These are phyloP conservation scores for Ceriagrion tenellum DNA, from an alignment of 2,888 invertebrate species.

Conservation along the genomic window DNA sequence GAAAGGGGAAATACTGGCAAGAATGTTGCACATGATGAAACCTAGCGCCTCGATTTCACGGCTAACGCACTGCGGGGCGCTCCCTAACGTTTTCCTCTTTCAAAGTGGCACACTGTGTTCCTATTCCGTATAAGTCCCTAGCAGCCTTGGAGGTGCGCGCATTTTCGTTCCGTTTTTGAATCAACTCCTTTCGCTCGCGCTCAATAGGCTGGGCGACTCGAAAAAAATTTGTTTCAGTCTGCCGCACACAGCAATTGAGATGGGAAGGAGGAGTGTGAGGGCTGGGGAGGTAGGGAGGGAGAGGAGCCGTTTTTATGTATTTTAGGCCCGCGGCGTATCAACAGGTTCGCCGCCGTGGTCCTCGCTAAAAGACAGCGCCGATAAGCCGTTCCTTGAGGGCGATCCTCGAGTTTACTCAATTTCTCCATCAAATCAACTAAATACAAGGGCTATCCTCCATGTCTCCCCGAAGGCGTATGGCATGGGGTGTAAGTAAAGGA, in stretches of 20 bases:
- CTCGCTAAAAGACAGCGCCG: neutral
- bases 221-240: neutral
- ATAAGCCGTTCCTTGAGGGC: neutral
- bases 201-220: neutral
- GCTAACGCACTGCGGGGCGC: neutral
- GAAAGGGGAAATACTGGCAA: neutral
- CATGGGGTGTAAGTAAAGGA: no score
- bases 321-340: neutral
- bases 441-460: no score
- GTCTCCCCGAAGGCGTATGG: no score
- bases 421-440: no score
- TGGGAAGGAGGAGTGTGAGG: neutral
- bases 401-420: no score
- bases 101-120: neutral
- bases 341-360: neutral
- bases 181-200: neutral
- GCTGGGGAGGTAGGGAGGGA: no score
- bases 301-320: neutral
- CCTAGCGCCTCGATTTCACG: neutral
- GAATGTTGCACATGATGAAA: slow-evolving; percentile 11
- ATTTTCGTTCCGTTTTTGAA: neutral
- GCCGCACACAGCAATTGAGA: neutral
- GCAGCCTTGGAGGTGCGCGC: neutral
- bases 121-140: neutral
- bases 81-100: neutral